Conservation (phyloP, 2,888 invertebrate species). For the Blera fallax region DNA sequence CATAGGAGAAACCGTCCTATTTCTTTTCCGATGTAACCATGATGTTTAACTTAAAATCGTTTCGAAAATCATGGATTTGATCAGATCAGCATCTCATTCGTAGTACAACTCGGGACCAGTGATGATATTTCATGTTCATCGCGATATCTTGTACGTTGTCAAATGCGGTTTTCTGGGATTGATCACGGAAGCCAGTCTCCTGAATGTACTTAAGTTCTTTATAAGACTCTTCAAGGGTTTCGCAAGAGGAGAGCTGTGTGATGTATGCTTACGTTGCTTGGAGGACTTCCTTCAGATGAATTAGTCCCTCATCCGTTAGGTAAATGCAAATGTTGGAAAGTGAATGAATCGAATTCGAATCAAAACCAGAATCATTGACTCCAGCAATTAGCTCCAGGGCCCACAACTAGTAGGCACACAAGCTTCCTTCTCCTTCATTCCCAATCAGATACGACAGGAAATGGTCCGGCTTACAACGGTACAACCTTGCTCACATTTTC, state of each 20-base stretch:
- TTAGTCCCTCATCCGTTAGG: slow-evolving; percentile 90
- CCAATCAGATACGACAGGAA: slow-evolving; percentile 91
- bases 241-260: slow-evolving; percentile 84
- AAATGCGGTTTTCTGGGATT: slow-evolving; percentile 87
- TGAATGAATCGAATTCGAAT: slow-evolving; percentile 90
- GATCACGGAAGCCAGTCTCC: slow-evolving; percentile 88
- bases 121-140: slow-evolving; percentile 92
- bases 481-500: slow-evolving; percentile 87
- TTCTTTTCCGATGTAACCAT: slow-evolving; percentile 80
- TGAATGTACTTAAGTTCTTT: slow-evolving; percentile 88
- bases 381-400: slow-evolving; percentile 88
- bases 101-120: slow-evolving; percentile 89
- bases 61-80: slow-evolving; percentile 76
- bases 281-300: slow-evolving; percentile 88
- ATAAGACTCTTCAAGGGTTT: slow-evolving; percentile 74
- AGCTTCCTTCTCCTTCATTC: slow-evolving; percentile 92
- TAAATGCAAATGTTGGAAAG: slow-evolving; percentile 88
- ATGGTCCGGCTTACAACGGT: slow-evolving; percentile 82
- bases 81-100: slow-evolving; percentile 88
- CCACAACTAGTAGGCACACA: slow-evolving; percentile 91
- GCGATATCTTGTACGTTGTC: slow-evolving; percentile 91
- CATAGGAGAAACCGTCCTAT: slow-evolving; percentile 82
- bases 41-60: slow-evolving; percentile 79
- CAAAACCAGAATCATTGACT: slow-evolving; percentile 88
- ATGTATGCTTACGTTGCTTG: slow-evolving; percentile 91